These are phyloP conservation scores for Acanthosepion esculentum DNA, from an alignment of 2,888 invertebrate species.

Conservation along the genomic window DNA sequence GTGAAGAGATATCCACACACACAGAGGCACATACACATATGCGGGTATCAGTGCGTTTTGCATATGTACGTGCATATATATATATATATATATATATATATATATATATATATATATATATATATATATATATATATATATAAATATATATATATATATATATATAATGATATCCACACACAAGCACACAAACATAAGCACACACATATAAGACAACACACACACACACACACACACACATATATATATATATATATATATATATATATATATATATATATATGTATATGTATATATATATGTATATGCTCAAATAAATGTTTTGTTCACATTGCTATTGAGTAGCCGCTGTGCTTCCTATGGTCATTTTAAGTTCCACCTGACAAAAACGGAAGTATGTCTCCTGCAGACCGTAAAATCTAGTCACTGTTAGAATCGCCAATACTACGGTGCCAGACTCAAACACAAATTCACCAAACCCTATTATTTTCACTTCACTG, in stretches of 20 bases:
- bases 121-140: background rate
- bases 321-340: background rate
- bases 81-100: background rate
- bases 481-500: background rate
- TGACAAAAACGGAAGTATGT: constrained; percentile 33
- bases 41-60: too few species aligned
- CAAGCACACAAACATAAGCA: background rate
- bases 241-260: background rate
- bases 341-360: background rate
- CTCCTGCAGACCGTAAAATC: constrained; percentile 13
- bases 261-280: background rate
- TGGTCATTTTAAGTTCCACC: background rate
- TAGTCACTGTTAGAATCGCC: background rate
- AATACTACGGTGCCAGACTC: background rate
- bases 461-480: background rate
- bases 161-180: background rate
- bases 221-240: background rate
- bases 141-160: background rate
- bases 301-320: background rate
- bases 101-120: background rate
- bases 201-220: background rate
- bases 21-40: too few species aligned
- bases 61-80: background rate
- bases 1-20: too few species aligned
- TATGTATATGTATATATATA: background rate